These are phyloP conservation scores for Plagodis dolabraria DNA, from an alignment of 2,888 invertebrate genomes.

Conservation along the genomic window DNA sequence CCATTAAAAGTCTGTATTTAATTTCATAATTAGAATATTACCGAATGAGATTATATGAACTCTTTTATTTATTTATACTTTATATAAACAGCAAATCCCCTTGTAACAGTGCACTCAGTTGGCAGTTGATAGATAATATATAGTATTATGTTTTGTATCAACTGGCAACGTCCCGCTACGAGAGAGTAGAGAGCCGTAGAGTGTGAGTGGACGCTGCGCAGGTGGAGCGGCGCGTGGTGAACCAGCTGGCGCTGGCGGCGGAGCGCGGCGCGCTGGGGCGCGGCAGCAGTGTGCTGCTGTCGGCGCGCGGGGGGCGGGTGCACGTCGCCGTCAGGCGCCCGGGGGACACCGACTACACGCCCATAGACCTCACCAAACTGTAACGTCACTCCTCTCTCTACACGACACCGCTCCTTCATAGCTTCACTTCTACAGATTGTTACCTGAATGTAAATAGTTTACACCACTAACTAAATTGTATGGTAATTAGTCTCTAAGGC, in stretches of 20 bases:
- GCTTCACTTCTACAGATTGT: background rate
- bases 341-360: conserved; percentile 52
- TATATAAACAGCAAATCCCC: too few species aligned
- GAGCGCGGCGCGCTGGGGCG: conserved; percentile 83
- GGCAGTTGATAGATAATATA: background rate
- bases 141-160: background rate
- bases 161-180: too few species aligned
- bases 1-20: too few species aligned
- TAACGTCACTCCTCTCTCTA: conserved; percentile 12
- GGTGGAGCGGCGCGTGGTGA: conserved; percentile 73
- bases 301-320: conserved; percentile 63
- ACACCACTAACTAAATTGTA: too few species aligned
- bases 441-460: too few species aligned
- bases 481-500: too few species aligned
- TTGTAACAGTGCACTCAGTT: background rate
- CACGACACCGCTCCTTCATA: background rate
- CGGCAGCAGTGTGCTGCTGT: conserved; percentile 81
- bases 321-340: conserved; percentile 62
- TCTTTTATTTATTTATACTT: too few species aligned
- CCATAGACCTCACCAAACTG: conserved; percentile 58
- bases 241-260: conserved; percentile 37
- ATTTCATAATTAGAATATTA: too few species aligned
- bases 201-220: conserved; percentile 51
- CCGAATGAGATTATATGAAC: too few species aligned
- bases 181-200: too few species aligned